phyloP scores from a whole-genome alignment of 2,113 vertebrate species.

The Varanus komodoensis region DNA sequence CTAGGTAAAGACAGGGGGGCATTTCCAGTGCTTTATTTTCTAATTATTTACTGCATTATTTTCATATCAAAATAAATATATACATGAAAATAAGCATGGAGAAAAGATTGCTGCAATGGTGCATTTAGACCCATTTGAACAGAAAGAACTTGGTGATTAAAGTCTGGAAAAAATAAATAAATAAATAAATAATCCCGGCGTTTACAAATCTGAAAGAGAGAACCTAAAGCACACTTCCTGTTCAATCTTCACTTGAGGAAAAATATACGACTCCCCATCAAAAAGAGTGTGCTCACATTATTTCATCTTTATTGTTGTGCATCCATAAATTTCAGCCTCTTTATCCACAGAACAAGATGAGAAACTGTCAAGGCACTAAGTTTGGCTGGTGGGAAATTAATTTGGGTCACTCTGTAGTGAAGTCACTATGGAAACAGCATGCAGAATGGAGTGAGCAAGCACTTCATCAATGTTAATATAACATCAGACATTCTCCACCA shows the following conservation, averaged over 20 bases:
- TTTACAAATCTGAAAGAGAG: slow-evolving; percentile 8
- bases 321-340: slow-evolving; percentile 23
- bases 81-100: neutral
- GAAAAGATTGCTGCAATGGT: neutral
- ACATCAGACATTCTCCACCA: slow-evolving; percentile 45
- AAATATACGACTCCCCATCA: neutral
- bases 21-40: slow-evolving; percentile 13
- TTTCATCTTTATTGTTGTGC: neutral
- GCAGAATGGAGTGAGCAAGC: slow-evolving; percentile 60
- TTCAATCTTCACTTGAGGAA: neutral
- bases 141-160: neutral
- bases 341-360: slow-evolving; percentile 49
- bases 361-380: slow-evolving; percentile 61
- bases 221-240: slow-evolving; percentile 2
- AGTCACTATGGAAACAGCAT: slow-evolving; percentile 75
- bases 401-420: slow-evolving; percentile 74
- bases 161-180: slow-evolving; percentile 23
- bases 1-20: neutral
- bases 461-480: slow-evolving; percentile 68
- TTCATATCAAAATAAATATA: neutral
- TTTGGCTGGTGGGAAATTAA: slow-evolving; percentile 73
- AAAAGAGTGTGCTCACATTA: neutral
- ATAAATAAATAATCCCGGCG: neutral
- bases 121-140: slow-evolving; percentile 33
- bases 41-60: slow-evolving; percentile 28